phyloP scores from a whole-genome alignment of 2,113 vertebrate genomes.

The Eupsittula cactorum region DNA sequence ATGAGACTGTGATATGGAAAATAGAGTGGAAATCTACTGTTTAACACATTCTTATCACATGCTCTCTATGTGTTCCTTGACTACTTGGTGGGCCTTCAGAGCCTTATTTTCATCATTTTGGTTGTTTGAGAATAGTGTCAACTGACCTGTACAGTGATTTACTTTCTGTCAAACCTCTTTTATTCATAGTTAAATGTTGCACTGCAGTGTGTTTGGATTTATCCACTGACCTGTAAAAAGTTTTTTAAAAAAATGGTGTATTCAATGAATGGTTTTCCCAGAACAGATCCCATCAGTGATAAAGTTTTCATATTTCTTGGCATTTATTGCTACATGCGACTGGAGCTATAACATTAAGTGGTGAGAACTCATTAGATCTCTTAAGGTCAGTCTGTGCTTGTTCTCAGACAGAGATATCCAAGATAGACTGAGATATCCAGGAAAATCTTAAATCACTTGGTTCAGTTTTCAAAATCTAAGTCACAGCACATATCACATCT shows the following conservation, averaged over 20 bases:
- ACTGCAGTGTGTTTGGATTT: neutral
- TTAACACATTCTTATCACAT: neutral
- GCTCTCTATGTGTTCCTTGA: neutral
- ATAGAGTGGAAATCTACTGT: neutral
- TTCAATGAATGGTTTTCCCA: neutral
- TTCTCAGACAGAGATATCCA: neutral
- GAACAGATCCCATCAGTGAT: neutral
- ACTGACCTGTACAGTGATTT: neutral
- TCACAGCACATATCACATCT: neutral
- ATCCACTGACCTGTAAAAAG: neutral
- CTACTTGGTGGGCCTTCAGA: neutral
- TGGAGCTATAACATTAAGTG: neutral
- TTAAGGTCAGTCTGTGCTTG: neutral
- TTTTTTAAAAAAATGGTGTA: neutral
- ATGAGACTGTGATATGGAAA: neutral
- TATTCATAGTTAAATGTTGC: constrained; percentile 28
- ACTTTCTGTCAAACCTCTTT: constrained; percentile 15
- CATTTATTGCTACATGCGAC: neutral
- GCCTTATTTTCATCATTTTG: constrained; percentile 7
- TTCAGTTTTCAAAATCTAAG: neutral
- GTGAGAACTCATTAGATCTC: neutral
- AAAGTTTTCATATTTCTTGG: constrained; percentile 41
- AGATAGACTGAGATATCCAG: neutral
- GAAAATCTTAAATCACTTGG: neutral
- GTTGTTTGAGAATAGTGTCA: neutral